Evolutionary conservation across 2,797 vertebrate species (phyloP).

Genomic region (Hippopotamyrus pictus): DNA sequence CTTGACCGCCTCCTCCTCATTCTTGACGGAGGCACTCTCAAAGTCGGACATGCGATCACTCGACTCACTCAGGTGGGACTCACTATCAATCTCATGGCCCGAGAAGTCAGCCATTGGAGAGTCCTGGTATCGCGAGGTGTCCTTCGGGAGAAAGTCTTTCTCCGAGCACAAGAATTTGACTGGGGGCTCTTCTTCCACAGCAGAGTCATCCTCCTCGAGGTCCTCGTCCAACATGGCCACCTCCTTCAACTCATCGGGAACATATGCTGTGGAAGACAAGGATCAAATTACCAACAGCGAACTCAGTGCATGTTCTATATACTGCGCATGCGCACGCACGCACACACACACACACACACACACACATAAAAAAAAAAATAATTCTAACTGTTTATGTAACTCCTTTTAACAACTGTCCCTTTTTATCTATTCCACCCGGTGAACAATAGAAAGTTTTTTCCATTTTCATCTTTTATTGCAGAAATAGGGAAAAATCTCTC

Average conservation of each 20-base stretch:
- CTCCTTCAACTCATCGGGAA: conserved; percentile 91
- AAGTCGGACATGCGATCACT: conserved; percentile 97
- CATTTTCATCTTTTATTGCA: conserved; percentile 78
- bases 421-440: conserved; percentile 73
- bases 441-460: conserved; percentile 67
- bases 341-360: background rate
- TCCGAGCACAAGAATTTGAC: conserved; percentile 84
- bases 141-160: conserved; percentile 77
- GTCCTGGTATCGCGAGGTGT: conserved; percentile 78
- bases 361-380: conserved; percentile 15
- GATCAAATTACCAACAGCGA: conserved; percentile 29
- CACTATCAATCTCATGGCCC: conserved; percentile 95
- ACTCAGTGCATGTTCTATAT: conserved; percentile 20
- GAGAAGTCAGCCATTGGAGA: conserved; percentile 90
- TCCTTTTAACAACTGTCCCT: conserved; percentile 47
- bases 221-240: conserved; percentile 87
- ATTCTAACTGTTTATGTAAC: conserved; percentile 50
- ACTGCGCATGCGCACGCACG: background rate
- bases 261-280: conserved; percentile 72
- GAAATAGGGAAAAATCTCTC: conserved; percentile 71
- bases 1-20: conserved; percentile 83
- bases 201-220: conserved; percentile 76
- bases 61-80: conserved; percentile 94
- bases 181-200: conserved; percentile 78
- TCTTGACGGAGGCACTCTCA: conserved; percentile 87